Evolutionary conservation across 2,888 invertebrate species (phyloP).

Genomic region (Tiphia femorata): DNA sequence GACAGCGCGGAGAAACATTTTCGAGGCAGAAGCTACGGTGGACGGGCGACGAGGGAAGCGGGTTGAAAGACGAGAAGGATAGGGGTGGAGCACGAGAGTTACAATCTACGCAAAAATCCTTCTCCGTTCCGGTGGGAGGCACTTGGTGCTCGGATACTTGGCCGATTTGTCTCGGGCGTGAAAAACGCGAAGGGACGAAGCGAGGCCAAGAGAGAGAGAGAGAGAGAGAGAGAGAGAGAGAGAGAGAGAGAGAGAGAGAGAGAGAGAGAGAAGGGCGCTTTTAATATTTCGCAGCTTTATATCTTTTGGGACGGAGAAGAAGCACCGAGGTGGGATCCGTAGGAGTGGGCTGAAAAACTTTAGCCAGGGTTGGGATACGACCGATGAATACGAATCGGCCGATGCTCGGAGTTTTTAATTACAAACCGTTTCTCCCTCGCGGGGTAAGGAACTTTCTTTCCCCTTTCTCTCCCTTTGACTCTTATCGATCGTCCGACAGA

Average conservation of each 20-base stretch:
- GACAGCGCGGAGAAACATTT: background rate
- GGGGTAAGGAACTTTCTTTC: conserved; percentile 36
- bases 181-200: background rate
- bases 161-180: conserved; percentile 9
- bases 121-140: background rate
- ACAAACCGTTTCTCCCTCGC: conserved; percentile 15
- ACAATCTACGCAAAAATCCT: background rate
- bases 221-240: background rate
- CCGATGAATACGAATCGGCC: conserved; percentile 42
- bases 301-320: background rate
- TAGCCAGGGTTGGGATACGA: conserved; percentile 7
- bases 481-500: conserved; percentile 16
- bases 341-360: conserved; percentile 14
- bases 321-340: background rate
- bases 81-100: background rate
- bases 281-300: background rate
- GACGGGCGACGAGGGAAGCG: background rate
- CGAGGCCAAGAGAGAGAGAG: too few species aligned
- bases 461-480: conserved; percentile 21
- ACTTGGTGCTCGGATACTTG: conserved; percentile 8
- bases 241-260: background rate
- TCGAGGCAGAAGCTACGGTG: background rate
- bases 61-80: background rate
- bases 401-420: conserved; percentile 34
- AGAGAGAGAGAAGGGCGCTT: background rate